Base-by-base conservation (phyloP, 2,113 vertebrate species). In the Martes martes region DNA sequence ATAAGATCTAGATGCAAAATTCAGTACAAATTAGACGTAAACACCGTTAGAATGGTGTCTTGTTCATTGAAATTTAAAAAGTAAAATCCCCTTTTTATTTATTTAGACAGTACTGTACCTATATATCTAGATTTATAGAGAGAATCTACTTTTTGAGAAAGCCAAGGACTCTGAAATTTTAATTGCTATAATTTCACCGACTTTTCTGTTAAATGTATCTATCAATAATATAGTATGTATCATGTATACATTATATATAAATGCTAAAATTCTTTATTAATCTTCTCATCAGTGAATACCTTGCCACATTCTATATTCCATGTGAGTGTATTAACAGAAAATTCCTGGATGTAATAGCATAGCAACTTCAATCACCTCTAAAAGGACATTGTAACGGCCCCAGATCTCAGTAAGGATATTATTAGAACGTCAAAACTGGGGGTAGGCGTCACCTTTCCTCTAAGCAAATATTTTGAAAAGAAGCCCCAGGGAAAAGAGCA, bases 391-490 rank as follows among this genome's bases (percentile, higher is more conserved):
- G 8, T 65, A 94, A 63, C 33, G n/a, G n/a, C 6, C 36, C 21
- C 26, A 85, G 11, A 84, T 52, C 28, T 88, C 61, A 57, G 45
- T 39, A 78, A 73, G 71, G 16, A 50, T 94, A 85, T 86, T 88
- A 92, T n/a, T 71, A 85, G 76, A 98, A 92, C 85, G 63, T 97
- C 94, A 94, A 96, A 94, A 28, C 16, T 81, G 28, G 11, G 16
- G 90, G 83, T 65, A 87, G 7, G 4, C 7, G 90, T 93, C 92
- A 78, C 45, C 33, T 93, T 91, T 83, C 33, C 83, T 96, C 63
- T 82, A 96, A 95, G 83, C 9, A 94, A 97, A 91, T 90, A 73
- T 92, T 97, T 97, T 88, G 61, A 94, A 95, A 97, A 65, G 45
- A n/a, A 94, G 74, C 39, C 55, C 50, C 65, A 31, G 92, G 74